These are phyloP conservation scores for Ditula angustiorana DNA, from an alignment of 2,888 invertebrate genomes.

Conservation along the genomic window DNA sequence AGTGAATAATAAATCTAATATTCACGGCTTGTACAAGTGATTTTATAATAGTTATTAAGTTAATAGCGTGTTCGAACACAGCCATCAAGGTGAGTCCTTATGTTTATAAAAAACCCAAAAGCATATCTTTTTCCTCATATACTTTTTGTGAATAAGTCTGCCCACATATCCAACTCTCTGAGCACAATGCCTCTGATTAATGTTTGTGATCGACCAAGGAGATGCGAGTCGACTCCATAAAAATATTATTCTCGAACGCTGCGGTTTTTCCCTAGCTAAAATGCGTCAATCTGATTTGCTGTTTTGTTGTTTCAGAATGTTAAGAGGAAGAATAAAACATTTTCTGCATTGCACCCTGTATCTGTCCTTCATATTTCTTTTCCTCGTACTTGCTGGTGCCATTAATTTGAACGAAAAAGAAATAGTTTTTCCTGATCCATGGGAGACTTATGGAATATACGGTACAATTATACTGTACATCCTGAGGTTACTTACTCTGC, in stretches of 20 bases:
- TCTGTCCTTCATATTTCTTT: slow-evolving; percentile 89
- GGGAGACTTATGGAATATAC: slow-evolving; percentile 92
- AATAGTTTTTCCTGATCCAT: slow-evolving; percentile 89
- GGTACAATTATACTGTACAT: slow-evolving; percentile 91
- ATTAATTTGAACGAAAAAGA: slow-evolving; percentile 85
- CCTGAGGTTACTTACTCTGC: slow-evolving; percentile 91
- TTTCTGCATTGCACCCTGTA: slow-evolving; percentile 92
- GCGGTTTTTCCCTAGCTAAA: background rate
- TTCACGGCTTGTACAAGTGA: background rate
- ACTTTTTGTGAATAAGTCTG: background rate
- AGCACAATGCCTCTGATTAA: background rate
- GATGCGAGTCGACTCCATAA: no score
- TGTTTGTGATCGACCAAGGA: background rate
- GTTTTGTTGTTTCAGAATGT: slow-evolving; percentile 74
- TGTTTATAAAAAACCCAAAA: slow-evolving; percentile 4
- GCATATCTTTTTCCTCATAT: background rate
- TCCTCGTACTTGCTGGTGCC: slow-evolving; percentile 89
- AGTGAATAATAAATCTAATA: background rate
- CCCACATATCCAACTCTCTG: background rate
- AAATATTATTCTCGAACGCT: background rate
- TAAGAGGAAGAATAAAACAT: slow-evolving; percentile 91
- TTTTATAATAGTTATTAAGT: slow-evolving; percentile 8
- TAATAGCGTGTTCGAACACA: slow-evolving; percentile 14
- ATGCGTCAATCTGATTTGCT: background rate
- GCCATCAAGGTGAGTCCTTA: slow-evolving; percentile 26